Evolutionary conservation across 2,113 vertebrate species (phyloP), one percentile per base, ranked within the genome.

Genomic region (Hydropotes inermis): DNA sequence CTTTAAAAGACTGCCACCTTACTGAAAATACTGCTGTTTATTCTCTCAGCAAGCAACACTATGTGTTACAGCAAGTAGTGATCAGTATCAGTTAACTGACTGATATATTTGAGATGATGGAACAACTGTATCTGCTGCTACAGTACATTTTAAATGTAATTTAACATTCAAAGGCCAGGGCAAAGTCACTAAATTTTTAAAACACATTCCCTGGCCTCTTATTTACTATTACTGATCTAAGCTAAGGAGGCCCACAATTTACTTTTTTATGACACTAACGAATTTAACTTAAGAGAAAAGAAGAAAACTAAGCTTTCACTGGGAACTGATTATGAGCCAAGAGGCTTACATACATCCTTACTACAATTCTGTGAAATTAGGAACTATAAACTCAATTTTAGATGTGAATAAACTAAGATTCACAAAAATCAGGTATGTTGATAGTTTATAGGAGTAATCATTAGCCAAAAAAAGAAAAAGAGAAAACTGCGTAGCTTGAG

Each of bases 201-300:
- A 52, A 58, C 58, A 78, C 50, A 84, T 54, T 79, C 70, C 47
- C 27, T 60, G 57, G 64, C 27, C 3, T 43, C 74, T 36, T n/a
- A 9, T 84, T 84, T 36, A 76, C 52, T 76, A 90, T 39, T 60
- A 90, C 5, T 74, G 33, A 89, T 50, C 19, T 33, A 90, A 89
- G n/a, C 85, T 78, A 91, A 87, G 23, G 64, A 21, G 39, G 67
- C 39, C 58, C 25, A 45, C 43, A 94, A 84, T 54, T 57, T 78
- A 81, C 60, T 25, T 78, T 84, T 57, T 50, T 9, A 91, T 9
- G 23, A 64, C 58, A 58, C 25, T 92, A 70, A 88, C 5, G 8
- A 94, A 95, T 67, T 94, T 64, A 83, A 84, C 7, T 58, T 91
- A 16, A 50, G 3, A 96, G 27, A 97, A 87, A 95, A 17, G 19